These are phyloP conservation scores for Elysia chlorotica DNA, from an alignment of 1,140 invertebrate genomes.

Conservation along the genomic window DNA sequence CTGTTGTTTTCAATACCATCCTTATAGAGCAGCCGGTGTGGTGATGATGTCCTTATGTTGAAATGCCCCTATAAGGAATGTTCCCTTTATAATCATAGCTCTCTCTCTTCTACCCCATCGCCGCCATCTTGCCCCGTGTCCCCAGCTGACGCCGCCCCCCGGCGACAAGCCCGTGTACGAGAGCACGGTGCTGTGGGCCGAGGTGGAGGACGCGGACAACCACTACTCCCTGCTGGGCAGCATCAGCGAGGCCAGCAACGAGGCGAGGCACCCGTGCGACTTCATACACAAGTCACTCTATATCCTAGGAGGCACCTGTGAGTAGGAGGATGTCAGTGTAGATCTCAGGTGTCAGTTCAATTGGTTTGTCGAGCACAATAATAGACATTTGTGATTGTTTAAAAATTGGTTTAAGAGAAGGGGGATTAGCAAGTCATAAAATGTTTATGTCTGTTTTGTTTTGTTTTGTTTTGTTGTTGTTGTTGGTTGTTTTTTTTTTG, in stretches of 20 bases:
- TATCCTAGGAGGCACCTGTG: conserved; percentile 29
- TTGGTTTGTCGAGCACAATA: too few relatives aligned
- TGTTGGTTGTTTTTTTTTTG: not conserved
- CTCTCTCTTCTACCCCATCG: too few relatives aligned
- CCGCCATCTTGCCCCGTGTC: not conserved
- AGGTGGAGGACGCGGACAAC: conserved; percentile 27
- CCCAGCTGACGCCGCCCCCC: conserved; percentile 33
- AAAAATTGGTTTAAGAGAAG: not conserved
- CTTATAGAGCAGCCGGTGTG: too few relatives aligned
- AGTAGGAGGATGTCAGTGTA: too few relatives aligned
- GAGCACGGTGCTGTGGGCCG: conserved; percentile 36
- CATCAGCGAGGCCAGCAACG: conserved; percentile 30
- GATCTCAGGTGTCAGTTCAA: too few relatives aligned
- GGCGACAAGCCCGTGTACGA: conserved; percentile 34
- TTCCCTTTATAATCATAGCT: too few relatives aligned
- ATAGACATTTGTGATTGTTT: not conserved
- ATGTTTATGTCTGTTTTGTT: not conserved
- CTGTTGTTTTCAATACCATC: too few relatives aligned
- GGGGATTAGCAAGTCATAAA: not conserved
- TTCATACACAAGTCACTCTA: conserved; percentile 31
- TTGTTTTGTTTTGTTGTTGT: not conserved
- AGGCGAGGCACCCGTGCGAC: conserved; percentile 31
- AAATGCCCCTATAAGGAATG: too few relatives aligned
- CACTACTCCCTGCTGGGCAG: conserved; percentile 28
- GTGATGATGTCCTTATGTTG: too few relatives aligned